Evolutionary conservation across 2,888 invertebrate genomes (phyloP), one percentile per base, ranked within the genome.

Genomic region (Geotrupes spiniger): DNA sequence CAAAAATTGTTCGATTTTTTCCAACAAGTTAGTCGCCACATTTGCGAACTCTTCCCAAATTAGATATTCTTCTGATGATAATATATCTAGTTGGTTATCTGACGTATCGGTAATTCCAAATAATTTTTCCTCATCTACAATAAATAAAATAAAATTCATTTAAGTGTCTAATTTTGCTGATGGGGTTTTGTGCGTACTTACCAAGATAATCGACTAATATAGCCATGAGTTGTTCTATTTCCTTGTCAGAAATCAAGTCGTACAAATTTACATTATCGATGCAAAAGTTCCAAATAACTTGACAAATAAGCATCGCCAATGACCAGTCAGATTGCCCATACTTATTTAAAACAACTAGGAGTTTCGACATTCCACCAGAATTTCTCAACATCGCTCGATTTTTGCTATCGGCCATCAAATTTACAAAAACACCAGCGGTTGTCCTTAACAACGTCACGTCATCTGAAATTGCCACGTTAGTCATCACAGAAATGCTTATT

Each of bases 381-480:
- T 76, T 74, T 58, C 78, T 73, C 41, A 83, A 78, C 17, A 78
- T 73, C 16, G 70, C 63, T 36, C 82, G 71, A 49, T 78, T 78
- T 56, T 78, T 77, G 57, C 75, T 75, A 54, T 78, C 82, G 8
- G 82, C 78, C 66, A 82, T 82, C 61, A 92, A 79, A 76, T 92
- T 92, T 12, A 92, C 89, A 40, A 92, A 77, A 28, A 92, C 88
- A 1, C 92, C 92, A 46, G 87, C 85, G 1, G 88, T 84, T 4
- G 89, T 85, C 65, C 85, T 85, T 0, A 89, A 80, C 10, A 90
- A 76, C 58, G 84, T 84, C 38, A 79, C 74, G 46, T 85, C 84
- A 48, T 80, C 83, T 74, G 74, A 64, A 63, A 62, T 47, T 12
- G 36, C 8, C n/a, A 26, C 46, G 4, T 28, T 50, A 14, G 2